phyloP scores from a whole-genome alignment of 2,797 vertebrate species.

The Melanotaenia pygmaea region DNA sequence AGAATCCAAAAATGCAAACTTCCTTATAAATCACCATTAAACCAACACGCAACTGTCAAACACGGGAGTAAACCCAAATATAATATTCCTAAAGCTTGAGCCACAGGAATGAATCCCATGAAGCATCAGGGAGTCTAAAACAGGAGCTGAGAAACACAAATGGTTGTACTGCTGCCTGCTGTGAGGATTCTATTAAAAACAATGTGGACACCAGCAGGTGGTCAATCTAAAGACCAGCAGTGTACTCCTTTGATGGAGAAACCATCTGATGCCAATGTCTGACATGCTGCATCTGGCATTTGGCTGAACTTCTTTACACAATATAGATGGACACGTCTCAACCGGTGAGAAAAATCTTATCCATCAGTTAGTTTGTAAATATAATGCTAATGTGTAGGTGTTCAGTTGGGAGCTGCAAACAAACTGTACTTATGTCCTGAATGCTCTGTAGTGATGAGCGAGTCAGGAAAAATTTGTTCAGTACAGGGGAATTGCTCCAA shows the following conservation, averaged over 20 bases:
- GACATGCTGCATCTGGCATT: constrained; percentile 48
- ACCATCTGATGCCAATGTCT: constrained; percentile 56
- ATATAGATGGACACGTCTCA: not conserved
- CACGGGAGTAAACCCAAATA: constrained; percentile 1
- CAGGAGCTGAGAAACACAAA: constrained; percentile 63
- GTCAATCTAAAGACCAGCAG: constrained; percentile 68
- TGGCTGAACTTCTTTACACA: constrained; percentile 32
- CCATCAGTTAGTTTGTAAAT: not conserved
- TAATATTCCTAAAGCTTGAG: constrained; percentile 8
- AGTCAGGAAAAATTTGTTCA: no score
- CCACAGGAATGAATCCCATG: constrained; percentile 19
- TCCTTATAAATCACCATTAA: not conserved
- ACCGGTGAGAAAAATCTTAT: not conserved
- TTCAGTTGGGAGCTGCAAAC: not conserved
- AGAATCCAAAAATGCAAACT: not conserved
- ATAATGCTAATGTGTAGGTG: not conserved
- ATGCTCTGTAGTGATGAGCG: no score
- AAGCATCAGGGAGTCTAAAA: constrained; percentile 38
- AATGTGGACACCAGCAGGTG: constrained; percentile 70
- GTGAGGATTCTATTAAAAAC: constrained; percentile 76
- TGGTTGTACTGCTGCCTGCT: constrained; percentile 66
- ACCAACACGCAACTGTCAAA: not conserved
- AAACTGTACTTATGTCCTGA: not conserved
- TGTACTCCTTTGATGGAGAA: constrained; percentile 65
- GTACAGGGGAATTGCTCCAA: no score